A percentile compares a stretch with the other conserved stretches of the same genome.
Evolutionary conservation across 2,888 invertebrate genomes (phyloP).

Genomic region (Leptarthrus brevirostris): DNA sequence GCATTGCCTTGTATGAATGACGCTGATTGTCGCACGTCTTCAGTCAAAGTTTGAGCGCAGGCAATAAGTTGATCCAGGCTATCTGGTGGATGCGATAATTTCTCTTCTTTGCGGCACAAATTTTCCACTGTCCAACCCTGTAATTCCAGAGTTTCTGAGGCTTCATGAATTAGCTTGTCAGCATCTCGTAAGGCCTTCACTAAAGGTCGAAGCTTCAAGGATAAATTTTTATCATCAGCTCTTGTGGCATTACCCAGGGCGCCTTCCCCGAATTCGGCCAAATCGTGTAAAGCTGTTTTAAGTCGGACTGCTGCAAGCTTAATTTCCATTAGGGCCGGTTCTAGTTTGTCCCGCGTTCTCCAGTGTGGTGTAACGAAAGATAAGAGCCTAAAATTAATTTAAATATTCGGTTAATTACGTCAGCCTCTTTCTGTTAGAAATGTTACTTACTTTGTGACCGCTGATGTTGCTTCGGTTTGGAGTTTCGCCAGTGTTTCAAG

Average conservation of each 20-base stretch:
- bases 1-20: constrained; percentile 92
- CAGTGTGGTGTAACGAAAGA: constrained; percentile 84
- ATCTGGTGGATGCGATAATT: constrained; percentile 72
- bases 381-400: constrained; percentile 67
- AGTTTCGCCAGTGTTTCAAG: constrained; percentile 79
- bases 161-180: constrained; percentile 82
- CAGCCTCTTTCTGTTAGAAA: no score
- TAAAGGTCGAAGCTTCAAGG: constrained; percentile 79
- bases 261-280: constrained; percentile 89
- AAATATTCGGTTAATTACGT: no score
- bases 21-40: constrained; percentile 89
- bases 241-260: constrained; percentile 87
- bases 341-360: constrained; percentile 83
- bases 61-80: constrained; percentile 89
- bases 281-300: constrained; percentile 84
- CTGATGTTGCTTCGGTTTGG: constrained; percentile 83
- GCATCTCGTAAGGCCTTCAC: constrained; percentile 84
- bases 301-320: constrained; percentile 83
- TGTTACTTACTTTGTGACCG: constrained; percentile 74
- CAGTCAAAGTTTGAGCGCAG: constrained; percentile 86
- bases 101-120: constrained; percentile 68
- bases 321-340: constrained; percentile 83
- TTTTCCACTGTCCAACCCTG: constrained; percentile 83
- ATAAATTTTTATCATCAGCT: constrained; percentile 83
- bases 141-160: constrained; percentile 78